phyloP scores from a whole-genome alignment of 2,797 vertebrate genomes.

The Brachyalestes nurse region DNA sequence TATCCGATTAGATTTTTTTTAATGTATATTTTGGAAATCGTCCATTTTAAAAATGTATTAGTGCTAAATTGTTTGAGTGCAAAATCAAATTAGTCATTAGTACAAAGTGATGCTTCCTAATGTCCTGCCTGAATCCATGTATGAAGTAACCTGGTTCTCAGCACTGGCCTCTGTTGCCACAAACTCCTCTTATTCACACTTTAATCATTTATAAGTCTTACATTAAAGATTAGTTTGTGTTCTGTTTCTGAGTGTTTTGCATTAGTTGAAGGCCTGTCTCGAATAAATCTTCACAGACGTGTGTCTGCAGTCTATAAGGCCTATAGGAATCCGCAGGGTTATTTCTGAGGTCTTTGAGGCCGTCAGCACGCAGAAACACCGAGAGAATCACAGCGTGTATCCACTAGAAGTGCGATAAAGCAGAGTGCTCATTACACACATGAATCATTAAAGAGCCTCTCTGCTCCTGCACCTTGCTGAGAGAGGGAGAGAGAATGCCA shows the following conservation, averaged over 20 bases:
- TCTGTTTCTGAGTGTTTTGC: neutral
- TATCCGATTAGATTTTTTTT: neutral
- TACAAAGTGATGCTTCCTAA: neutral
- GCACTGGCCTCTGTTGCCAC: neutral
- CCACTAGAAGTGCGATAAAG: slow-evolving; percentile 67
- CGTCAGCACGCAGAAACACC: slow-evolving; percentile 56
- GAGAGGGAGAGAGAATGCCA: neutral
- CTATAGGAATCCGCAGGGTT: neutral
- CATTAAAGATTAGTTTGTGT: neutral
- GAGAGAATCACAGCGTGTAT: slow-evolving; percentile 69
- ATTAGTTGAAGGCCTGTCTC: slow-evolving; percentile 3
- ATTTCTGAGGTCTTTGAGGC: slow-evolving; percentile 55
- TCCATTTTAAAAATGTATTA: neutral
- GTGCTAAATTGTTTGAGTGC: no score
- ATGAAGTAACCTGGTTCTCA: neutral
- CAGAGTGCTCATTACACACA: slow-evolving; percentile 67
- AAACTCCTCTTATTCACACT: neutral
- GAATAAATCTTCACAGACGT: slow-evolving; percentile 2
- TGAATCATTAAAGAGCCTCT: slow-evolving; percentile 64
- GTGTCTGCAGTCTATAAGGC: slow-evolving; percentile 25
- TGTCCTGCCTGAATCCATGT: neutral
- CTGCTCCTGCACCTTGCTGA: slow-evolving; percentile 17
- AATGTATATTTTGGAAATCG: no score
- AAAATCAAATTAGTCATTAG: neutral
- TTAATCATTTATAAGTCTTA: neutral